phyloP scores from a whole-genome alignment of 2,797 vertebrate species.

The Dipus sagitta region DNA sequence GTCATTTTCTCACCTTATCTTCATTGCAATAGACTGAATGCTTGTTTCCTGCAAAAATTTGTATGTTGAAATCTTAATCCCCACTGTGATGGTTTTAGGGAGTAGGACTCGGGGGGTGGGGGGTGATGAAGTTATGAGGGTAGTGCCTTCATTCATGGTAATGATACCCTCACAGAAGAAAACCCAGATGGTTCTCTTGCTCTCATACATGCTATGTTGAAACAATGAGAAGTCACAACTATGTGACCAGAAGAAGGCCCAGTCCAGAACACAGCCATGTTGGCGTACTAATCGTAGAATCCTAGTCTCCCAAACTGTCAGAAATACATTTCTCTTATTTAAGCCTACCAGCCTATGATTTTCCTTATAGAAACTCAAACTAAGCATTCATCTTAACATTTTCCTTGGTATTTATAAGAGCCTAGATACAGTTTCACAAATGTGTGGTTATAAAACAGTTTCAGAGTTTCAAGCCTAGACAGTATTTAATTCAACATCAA shows the following conservation, averaged over 20 bases:
- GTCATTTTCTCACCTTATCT: constrained; percentile 52
- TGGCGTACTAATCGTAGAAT: neutral
- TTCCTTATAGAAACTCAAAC: neutral
- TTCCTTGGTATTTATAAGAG: constrained; percentile 54
- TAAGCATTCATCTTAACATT: constrained; percentile 58
- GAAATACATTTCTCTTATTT: constrained; percentile 31
- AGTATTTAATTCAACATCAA: constrained; percentile 11
- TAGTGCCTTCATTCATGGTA: neutral
- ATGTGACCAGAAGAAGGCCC: neutral
- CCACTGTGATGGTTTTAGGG: neutral
- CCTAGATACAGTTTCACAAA: neutral
- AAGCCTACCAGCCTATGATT: neutral
- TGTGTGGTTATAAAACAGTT: constrained; percentile 34
- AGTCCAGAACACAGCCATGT: neutral
- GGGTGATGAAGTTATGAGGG: neutral
- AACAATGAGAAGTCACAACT: neutral
- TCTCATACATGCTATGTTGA: neutral
- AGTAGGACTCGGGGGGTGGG: neutral
- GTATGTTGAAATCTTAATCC: neutral
- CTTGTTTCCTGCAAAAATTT: neutral
- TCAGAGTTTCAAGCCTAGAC: neutral
- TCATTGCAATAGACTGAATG: neutral
- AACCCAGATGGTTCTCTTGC: neutral
- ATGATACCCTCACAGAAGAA: neutral
- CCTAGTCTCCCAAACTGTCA: neutral